Evolutionary conservation across 2,113 vertebrate species (phyloP), one percentile per base, ranked within the genome.

Genomic region (Megaceryle maxima): DNA sequence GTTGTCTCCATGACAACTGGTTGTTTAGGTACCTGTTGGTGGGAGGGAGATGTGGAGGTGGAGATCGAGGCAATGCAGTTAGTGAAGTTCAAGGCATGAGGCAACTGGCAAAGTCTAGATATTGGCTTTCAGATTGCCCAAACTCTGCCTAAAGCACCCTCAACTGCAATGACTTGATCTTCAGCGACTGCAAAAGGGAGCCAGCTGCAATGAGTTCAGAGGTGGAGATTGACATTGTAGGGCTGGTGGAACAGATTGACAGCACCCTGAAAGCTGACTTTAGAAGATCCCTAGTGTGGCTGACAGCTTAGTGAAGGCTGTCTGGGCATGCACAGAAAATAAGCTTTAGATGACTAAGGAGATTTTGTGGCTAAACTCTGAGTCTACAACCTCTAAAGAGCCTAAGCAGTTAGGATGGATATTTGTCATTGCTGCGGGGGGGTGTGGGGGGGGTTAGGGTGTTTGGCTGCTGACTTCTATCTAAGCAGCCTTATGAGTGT

Each of bases 341-440:
- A 68, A 92, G 84, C 77, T 96, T 95, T 95, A 81, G 73, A 37
- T 67, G 83, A 94, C 75, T 92, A 77, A 96, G 90, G 79, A 66
- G 94, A 81, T 95, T 96, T 91, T 51, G 14, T 79, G 81, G 69
- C 82, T 95, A 44, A 88, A 78, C 66, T 77, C 88, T 14, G 68
- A 86, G 68, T 55, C 84, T 95, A 48, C 41, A 82, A 1, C 44
- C 77, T 68, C 81, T 66, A 13, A 82, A 64, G 53, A 66, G 77
- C 33, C 62, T 73, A 39, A 90, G 68, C 37, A 73, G 69, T 91
- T 56, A 16, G 66, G 68, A 10, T 29, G 77, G 88, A n/a, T 11
- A 2, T 39, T 60, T 9, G 1, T 28, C n/a, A 11, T 19, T 29
- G 31, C 56, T 46, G 39, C 39, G 51, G 51, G 51, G 25, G 51